Base-by-base conservation (phyloP, 2,113 vertebrate species). In the Hypomesus transpacificus region DNA sequence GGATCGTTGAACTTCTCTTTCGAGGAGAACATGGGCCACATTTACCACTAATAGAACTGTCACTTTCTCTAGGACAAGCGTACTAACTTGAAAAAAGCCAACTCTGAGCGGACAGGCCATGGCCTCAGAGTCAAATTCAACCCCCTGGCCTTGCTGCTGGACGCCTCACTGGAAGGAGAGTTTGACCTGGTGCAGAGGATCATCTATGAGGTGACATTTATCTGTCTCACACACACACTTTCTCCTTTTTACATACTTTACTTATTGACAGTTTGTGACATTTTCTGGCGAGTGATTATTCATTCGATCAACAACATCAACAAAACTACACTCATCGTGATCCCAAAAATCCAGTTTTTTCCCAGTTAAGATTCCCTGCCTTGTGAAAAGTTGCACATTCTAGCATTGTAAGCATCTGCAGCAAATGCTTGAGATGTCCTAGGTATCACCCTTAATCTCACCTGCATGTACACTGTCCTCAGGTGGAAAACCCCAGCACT, bases 401-500 rank as follows among this genome's bases (percentile, higher is more conserved):
- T 46, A 11, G 39, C 39, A 13, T 46, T 46, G 39, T 46, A 46
- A 46, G 39, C 39, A 46, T 46, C 9, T 46, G 39, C 39, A 46
- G 39, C 9, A 13, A 46, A 46, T 34, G 31, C 31, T 7, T 34
- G 3, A 34, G 3, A 34, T 7, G 7, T 34, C 31, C 7, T 4
- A 34, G 7, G 31, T 7, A 34, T 34, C 6, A 1, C 4, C 39
- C 39, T 46, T 46, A 46, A 46, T 46, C 39, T 46, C 39, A 46
- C 39, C 39, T 46, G 39, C 39, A 11, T 11, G 39, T 46, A 46
- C 39, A 11, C 39, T 46, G 39, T 16, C 80, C 74, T 51, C 68
- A 99, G 97, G 97, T 99, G 86, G 94, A 97, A 22, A 97, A 99
- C 88, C 96, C 97, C 60, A 99, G 97, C 91, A 97, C 94, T 69